Percentiles rank a stretch among this genome's conserved stretches.
Conservation (phyloP, 1,140 invertebrate species). For the Drosophila chauvacae region DNA sequence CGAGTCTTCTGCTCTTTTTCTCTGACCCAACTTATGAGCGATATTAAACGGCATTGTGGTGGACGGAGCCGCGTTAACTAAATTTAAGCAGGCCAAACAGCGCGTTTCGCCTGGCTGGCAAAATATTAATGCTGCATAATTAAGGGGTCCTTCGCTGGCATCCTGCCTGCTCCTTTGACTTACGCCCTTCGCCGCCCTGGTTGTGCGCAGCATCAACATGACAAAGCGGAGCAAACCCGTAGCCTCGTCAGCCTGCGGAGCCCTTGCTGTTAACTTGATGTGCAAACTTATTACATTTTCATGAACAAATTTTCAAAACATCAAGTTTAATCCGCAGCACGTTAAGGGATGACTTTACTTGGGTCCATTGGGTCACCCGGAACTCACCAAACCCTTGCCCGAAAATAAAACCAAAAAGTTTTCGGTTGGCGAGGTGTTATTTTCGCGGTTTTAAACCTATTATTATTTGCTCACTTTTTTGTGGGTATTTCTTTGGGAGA, state of each 20-base stretch:
- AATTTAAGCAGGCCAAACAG: constrained; percentile 59
- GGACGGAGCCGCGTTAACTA: constrained; percentile 53
- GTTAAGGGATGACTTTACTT: constrained; percentile 26
- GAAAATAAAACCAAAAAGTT: constrained; percentile 12
- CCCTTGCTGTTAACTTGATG: constrained; percentile 33
- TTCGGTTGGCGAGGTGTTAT: constrained; percentile 14
- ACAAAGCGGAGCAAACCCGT: constrained; percentile 32
- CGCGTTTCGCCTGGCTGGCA: constrained; percentile 60
- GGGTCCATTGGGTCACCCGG: constrained; percentile 3
- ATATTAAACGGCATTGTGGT: constrained; percentile 61
- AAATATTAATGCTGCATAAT: constrained; percentile 79
- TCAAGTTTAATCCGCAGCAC: constrained; percentile 45
- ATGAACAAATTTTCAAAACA: constrained; percentile 46
- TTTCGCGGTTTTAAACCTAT: constrained; percentile 5
- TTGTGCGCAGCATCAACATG: constrained; percentile 24
- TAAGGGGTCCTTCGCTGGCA: constrained; percentile 33
- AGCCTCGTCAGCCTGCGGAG: neutral
- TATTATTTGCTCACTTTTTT: constrained; percentile 14
- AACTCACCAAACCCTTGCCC: neutral
- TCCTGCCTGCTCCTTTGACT: constrained; percentile 29
- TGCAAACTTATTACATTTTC: constrained; percentile 44
- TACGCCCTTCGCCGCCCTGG: neutral
- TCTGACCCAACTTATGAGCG: constrained; percentile 26
- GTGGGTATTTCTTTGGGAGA: neutral
- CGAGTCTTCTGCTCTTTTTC: neutral